These are phyloP conservation scores for Lophochroa leadbeateri DNA, from an alignment of 2,113 vertebrate genomes.

Conservation along the genomic window DNA sequence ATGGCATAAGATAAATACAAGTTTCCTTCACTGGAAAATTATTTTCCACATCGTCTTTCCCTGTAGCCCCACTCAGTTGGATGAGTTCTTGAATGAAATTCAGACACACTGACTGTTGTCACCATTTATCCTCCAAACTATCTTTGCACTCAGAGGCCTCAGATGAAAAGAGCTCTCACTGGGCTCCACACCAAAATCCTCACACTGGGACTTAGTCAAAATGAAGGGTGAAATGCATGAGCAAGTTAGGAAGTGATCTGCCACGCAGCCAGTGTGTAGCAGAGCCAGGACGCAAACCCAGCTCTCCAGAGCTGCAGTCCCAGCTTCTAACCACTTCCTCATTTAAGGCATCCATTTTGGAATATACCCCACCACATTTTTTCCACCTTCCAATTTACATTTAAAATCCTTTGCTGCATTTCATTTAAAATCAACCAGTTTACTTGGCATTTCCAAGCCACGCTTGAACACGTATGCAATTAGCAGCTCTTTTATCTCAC, in stretches of 20 bases:
- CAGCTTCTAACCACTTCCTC: neutral
- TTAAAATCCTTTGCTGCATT: neutral
- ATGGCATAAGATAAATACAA: neutral
- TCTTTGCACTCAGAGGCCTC: neutral
- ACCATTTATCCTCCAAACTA: neutral
- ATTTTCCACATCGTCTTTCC: neutral
- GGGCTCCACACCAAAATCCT: neutral
- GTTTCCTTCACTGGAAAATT: neutral
- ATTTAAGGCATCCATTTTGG: neutral
- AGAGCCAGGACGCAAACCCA: neutral
- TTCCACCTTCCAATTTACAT: neutral
- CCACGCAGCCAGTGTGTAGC: fast-evolving
- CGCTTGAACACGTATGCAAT: neutral
- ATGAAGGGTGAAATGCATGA: neutral
- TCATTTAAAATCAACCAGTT: neutral
- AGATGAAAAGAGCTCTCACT: neutral
- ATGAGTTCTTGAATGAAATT: neutral
- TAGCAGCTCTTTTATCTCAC: neutral
- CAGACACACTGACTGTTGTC: neutral
- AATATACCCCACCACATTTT: neutral
- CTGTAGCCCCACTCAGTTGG: neutral
- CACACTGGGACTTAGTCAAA: neutral
- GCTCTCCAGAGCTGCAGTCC: neutral
- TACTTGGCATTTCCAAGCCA: neutral
- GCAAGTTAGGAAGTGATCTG: neutral